Conservation (phyloP, 2,888 invertebrate genomes). For the Eristalis arbustorum region DNA sequence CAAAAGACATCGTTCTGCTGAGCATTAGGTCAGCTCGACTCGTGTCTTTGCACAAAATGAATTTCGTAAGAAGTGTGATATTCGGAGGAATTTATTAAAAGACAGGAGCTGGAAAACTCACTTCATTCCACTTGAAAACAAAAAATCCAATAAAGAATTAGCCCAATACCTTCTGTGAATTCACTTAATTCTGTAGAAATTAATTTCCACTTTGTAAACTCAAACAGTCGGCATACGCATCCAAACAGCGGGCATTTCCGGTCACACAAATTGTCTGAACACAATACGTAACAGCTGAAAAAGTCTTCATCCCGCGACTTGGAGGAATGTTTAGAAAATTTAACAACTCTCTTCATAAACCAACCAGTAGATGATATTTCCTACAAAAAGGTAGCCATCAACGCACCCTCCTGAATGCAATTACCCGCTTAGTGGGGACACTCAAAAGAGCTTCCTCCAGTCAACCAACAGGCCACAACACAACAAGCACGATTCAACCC, state of each 20-base stretch:
- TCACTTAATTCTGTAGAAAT: not conserved
- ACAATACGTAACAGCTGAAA: not conserved
- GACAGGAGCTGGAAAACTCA: too few relatives aligned
- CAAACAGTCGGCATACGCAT: not conserved
- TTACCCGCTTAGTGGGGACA: conserved; percentile 18
- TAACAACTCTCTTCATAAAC: not conserved
- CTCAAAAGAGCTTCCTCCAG: not conserved
- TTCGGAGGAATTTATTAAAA: too few relatives aligned
- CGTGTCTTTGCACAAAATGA: too few relatives aligned
- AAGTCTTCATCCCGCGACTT: not conserved
- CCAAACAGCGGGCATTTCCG: not conserved
- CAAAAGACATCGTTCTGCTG: too few relatives aligned
- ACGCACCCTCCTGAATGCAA: not conserved
- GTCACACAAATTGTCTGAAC: not conserved
- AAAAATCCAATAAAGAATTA: too few relatives aligned
- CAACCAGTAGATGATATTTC: not conserved
- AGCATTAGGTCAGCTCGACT: too few relatives aligned
- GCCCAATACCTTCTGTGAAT: not conserved
- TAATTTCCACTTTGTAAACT: not conserved
- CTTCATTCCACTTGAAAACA: too few relatives aligned
- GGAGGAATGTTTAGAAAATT: not conserved
- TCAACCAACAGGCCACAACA: not conserved
- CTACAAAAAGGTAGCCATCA: not conserved
- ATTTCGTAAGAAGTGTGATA: too few relatives aligned
- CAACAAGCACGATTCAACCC: not conserved